Base-by-base conservation (phyloP, 2,888 invertebrate species). In the Arrhopalites spinosus region DNA sequence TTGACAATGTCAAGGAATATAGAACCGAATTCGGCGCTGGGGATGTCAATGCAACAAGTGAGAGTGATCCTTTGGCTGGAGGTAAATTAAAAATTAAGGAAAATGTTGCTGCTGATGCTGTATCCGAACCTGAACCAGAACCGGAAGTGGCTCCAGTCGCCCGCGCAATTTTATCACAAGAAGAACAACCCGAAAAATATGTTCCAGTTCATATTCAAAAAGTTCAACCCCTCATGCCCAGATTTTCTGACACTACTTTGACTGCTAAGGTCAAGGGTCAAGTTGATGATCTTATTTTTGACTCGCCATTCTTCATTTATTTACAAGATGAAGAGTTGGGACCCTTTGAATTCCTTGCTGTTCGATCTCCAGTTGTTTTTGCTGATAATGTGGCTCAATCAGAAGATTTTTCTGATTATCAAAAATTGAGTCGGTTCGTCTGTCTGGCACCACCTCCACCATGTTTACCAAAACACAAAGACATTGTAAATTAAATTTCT, bases 381-480 rank as follows among this genome's bases (percentile, higher is more conserved):
- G 66, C 7, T 29, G 5, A 27, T 23, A 50, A n/a, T 8, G 13
- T n/a, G 11, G 17, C 1, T 13, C 13, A 29, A 2, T 20, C 27
- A 20, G 20, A 20, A 11, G 53, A 53, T 25, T 70, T 70, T 20
- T 7, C 36, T 1, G 70, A 70, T 1, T 70, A 59, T 36, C n/a
- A 17, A 8, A 56, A 59, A 43, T 20, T 70, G 1, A 8, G 30
- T 2, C 30, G 70, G 11, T 59, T 20, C 20, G 53, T 70, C 15
- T 70, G 70, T 36, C 17, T 70, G 1, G 56, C 70, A 20, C 70
- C 70, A 11, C 70, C 70, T 8, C 20, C 70, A 20, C 70, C 70
- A 23, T 53, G n/a, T n/a, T n/a, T n/a, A n/a, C n/a, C n/a, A n/a
- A n/a, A n/a, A n/a, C n/a, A n/a, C n/a, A n/a, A n/a, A n/a, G 36